A percentile compares a stretch with the other conserved stretches of the same genome.
Conservation (phyloP, 2,797 vertebrate genomes). For the Pteronotus mesoamericanus region DNA sequence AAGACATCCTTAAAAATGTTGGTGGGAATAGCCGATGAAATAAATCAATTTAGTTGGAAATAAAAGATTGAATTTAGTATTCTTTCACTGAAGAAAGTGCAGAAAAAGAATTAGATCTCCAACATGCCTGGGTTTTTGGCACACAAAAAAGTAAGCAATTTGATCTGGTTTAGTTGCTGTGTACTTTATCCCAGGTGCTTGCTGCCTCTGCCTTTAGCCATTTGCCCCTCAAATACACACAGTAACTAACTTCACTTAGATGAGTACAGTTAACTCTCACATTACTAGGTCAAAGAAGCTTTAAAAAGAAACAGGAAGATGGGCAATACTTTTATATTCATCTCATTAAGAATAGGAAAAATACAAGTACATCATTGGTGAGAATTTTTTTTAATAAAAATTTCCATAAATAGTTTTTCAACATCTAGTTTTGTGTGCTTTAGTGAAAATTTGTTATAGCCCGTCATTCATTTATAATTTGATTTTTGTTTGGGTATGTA, state of each 20-base stretch:
- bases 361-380: neutral
- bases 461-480: neutral
- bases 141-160: conserved; percentile 6
- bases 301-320: conserved; percentile 11
- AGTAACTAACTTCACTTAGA: neutral
- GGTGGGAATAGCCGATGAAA: conserved; percentile 76
- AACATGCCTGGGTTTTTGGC: neutral
- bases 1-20: conserved; percentile 76
- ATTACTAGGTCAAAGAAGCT: neutral
- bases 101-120: conserved; percentile 51
- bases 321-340: neutral
- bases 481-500: neutral
- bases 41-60: conserved; percentile 73
- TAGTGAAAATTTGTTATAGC: conserved; percentile 12
- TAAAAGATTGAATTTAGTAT: conserved; percentile 72
- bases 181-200: neutral
- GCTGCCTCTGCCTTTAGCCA: neutral
- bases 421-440: neutral
- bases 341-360: neutral
- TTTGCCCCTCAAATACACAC: neutral
- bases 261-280: neutral
- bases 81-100: conserved; percentile 44
- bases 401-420: neutral
- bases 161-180: neutral
- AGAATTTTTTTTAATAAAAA: conserved; percentile 4